Evolutionary conservation across 2,797 vertebrate species (phyloP).

Genomic region (Discoglossus pictus): DNA sequence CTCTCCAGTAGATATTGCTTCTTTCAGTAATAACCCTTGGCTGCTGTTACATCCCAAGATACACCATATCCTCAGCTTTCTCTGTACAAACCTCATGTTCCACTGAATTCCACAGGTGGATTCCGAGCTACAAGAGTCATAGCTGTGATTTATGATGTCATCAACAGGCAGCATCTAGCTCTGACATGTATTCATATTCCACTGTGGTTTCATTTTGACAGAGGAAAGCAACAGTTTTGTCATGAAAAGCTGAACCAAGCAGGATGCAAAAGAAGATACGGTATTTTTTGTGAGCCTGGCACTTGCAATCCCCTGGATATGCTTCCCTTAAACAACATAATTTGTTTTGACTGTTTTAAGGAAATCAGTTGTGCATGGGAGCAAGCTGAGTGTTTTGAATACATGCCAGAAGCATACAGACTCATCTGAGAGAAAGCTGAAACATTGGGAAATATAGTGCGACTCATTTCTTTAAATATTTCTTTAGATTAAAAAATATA

Average conservation of each 20-base stretch:
- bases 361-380: conserved; percentile 47
- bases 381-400: conserved; percentile 41
- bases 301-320: conserved; percentile 37
- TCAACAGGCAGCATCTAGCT: conserved; percentile 24
- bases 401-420: conserved; percentile 31
- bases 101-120: conserved; percentile 19
- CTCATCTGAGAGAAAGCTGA: conserved; percentile 46
- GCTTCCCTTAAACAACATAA: conserved; percentile 47
- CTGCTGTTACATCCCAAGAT: conserved; percentile 41
- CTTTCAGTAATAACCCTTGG: conserved; percentile 43
- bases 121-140: conserved; percentile 10
- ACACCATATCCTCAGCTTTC: conserved; percentile 33
- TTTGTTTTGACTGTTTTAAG: conserved; percentile 47
- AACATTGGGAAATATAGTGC: no score
- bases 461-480: no score
- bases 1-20: conserved; percentile 45
- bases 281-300: conserved; percentile 34
- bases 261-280: conserved; percentile 40
- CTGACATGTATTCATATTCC: conserved; percentile 43
- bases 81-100: conserved; percentile 24
- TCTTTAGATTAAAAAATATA: no score
- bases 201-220: conserved; percentile 26
- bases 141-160: conserved; percentile 47
- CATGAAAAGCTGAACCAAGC: conserved; percentile 34
- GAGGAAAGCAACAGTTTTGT: conserved; percentile 19